Conservation (phyloP, 2,113 vertebrate species). For the Boleophthalmus pectinirostris region DNA sequence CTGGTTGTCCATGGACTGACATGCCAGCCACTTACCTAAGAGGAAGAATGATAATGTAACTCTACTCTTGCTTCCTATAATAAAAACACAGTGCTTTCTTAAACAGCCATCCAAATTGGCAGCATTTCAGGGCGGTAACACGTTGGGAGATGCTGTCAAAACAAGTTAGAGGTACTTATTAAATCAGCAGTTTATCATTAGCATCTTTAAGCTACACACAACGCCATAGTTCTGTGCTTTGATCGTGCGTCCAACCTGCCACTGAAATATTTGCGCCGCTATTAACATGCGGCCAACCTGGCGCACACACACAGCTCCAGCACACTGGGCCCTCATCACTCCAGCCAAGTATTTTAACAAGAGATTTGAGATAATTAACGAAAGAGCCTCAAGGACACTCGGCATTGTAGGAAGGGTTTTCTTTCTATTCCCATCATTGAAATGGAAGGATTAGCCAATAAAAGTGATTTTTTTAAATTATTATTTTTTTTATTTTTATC, state of each 20-base stretch:
- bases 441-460: constrained; percentile 27
- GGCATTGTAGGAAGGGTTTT: constrained; percentile 8
- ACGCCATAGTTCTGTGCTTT: constrained; percentile 3
- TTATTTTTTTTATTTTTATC: constrained; percentile 25
- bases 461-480: constrained; percentile 24
- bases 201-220: constrained; percentile 21
- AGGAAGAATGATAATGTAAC: constrained; percentile 19
- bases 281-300: constrained; percentile 1
- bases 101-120: not conserved
- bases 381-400: constrained; percentile 6
- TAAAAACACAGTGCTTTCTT: not conserved
- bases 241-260: constrained; percentile 8
- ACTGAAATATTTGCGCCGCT: constrained; percentile 3
- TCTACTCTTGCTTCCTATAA: not conserved
- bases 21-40: constrained; percentile 96
- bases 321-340: not conserved
- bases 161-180: constrained; percentile 16
- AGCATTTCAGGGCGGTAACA: not conserved
- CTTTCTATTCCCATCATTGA: constrained; percentile 14
- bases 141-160: not conserved
- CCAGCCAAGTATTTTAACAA: constrained; percentile 15
- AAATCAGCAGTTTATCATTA: constrained; percentile 14
- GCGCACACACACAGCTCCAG: constrained; percentile 3
- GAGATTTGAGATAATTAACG: constrained; percentile 6
- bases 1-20: constrained; percentile 99